Evolutionary conservation across 2,113 vertebrate species (phyloP).

Genomic region (Delphinus delphis): DNA sequence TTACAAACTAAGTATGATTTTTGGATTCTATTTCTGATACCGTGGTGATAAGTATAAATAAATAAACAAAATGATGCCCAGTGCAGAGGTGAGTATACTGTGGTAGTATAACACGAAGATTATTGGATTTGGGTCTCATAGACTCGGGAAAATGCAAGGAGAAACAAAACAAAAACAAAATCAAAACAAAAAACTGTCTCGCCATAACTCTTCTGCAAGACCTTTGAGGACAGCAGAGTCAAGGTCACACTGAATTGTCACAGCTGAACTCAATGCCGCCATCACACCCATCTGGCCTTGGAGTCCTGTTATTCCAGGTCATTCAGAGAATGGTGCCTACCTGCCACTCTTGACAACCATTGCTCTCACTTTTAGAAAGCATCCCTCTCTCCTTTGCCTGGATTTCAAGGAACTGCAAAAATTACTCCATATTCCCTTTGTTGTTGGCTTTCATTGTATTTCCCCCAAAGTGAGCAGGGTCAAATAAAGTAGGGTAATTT

Average conservation of each 20-base stretch:
- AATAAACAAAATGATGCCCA: background rate
- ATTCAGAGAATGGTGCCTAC: background rate
- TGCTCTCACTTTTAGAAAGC: background rate
- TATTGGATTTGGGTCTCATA: background rate
- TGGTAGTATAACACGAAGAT: fast-evolving
- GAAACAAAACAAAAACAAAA: background rate
- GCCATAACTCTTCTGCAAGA: background rate
- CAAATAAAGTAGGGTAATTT: background rate
- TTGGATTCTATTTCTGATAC: background rate
- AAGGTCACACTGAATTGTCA: background rate
- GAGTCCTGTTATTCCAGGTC: fast-evolving
- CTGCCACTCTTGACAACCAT: background rate
- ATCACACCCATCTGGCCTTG: fast-evolving
- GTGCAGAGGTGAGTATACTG: fast-evolving
- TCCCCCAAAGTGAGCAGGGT: background rate
- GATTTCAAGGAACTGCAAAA: background rate
- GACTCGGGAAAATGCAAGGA: background rate
- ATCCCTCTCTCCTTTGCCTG: fast-evolving
- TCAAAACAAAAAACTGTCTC: background rate
- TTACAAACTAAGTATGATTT: background rate
- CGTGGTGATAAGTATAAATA: background rate
- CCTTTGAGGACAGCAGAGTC: background rate
- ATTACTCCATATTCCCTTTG: background rate
- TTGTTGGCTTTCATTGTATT: background rate
- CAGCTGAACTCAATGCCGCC: fast-evolving